phyloP scores from a whole-genome alignment of 2,888 invertebrate species.

The Apodemia mormo region DNA sequence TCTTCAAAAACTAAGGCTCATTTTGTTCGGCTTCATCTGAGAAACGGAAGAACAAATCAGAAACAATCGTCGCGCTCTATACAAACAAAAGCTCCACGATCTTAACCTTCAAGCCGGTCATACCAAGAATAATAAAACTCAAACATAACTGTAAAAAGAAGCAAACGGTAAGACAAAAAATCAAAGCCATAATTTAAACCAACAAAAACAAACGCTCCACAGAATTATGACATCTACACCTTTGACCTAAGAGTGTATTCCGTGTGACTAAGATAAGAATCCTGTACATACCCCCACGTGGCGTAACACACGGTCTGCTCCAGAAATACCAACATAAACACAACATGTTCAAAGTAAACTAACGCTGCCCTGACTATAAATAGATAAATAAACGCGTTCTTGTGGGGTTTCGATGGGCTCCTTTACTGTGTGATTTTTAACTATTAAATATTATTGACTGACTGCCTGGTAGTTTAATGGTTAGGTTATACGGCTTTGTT shows the following conservation, averaged over 20 bases:
- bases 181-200: constrained; percentile 33
- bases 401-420: constrained; percentile 19
- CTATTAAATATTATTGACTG: too few relatives aligned
- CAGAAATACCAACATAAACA: constrained; percentile 76
- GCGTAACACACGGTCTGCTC: constrained; percentile 62
- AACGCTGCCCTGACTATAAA: constrained; percentile 70
- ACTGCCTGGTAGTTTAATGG: too few relatives aligned
- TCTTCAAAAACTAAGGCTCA: too few relatives aligned
- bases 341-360: constrained; percentile 63
- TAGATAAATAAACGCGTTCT: constrained; percentile 65
- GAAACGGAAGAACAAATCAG: too few relatives aligned
- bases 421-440: neutral
- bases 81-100: neutral
- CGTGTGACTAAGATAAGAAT: constrained; percentile 1
- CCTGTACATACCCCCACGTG: constrained; percentile 56
- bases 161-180: constrained; percentile 33
- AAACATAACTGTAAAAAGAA: constrained; percentile 33
- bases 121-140: constrained; percentile 26
- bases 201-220: constrained; percentile 14
- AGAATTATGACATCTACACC: constrained; percentile 12
- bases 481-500: too few relatives aligned
- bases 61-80: neutral
- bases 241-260: constrained; percentile 20
- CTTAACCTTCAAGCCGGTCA: constrained; percentile 18
- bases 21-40: too few relatives aligned